A percentile compares a stretch with the other conserved stretches of the same genome.
Conservation (phyloP, 2,797 vertebrate genomes). For the Lepus oiostolus region DNA sequence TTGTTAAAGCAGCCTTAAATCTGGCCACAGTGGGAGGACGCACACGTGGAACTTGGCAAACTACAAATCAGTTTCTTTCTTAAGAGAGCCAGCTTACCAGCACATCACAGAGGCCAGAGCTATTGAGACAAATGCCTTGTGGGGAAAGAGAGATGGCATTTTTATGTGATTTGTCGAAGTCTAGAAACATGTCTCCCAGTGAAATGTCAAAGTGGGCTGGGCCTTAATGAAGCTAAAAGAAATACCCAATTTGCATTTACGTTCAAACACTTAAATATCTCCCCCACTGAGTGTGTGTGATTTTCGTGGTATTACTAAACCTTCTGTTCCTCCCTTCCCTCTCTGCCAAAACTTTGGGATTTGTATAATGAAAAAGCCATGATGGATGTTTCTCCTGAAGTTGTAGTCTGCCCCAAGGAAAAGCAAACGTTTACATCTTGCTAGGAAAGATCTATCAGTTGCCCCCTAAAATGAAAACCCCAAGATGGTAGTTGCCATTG, state of each 20-base stretch:
- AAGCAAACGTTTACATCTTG: not conserved
- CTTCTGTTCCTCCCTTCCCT: not conserved
- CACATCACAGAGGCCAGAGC: not conserved
- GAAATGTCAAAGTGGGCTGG: slow-evolving; percentile 36
- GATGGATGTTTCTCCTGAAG: not conserved
- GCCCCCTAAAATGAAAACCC: not conserved
- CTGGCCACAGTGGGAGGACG: not conserved
- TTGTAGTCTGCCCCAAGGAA: not conserved
- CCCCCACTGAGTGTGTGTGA: not conserved
- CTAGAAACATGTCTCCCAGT: not conserved
- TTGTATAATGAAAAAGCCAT: not conserved
- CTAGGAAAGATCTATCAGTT: not conserved
- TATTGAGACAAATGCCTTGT: not conserved
- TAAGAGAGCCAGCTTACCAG: not conserved
- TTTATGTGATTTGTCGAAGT: slow-evolving; percentile 9
- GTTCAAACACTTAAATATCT: not conserved
- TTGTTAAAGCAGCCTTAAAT: not conserved
- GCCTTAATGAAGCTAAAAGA: not conserved
- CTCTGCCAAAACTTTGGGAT: not conserved
- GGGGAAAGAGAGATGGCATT: slow-evolving; percentile 9
- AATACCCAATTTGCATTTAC: slow-evolving; percentile 1
- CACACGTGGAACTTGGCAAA: slow-evolving; percentile 9
- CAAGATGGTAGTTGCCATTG: not conserved
- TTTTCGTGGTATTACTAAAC: not conserved
- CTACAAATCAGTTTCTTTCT: not conserved